Evolutionary conservation across 2,113 vertebrate genomes (phyloP), one percentile per base, ranked within the genome.

Genomic region (Rynchops niger): DNA sequence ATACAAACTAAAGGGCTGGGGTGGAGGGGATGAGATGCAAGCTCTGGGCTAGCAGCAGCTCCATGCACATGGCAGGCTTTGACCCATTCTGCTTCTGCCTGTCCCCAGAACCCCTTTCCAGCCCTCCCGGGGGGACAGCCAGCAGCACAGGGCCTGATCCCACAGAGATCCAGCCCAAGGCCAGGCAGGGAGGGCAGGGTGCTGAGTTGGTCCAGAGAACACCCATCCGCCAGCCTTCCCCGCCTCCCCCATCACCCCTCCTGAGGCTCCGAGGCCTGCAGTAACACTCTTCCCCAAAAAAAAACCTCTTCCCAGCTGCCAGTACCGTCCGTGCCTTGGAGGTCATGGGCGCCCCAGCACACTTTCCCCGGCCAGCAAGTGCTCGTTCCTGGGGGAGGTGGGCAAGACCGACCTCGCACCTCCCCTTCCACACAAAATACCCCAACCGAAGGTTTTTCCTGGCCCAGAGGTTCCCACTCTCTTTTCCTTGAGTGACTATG

Each of bases 1-100:
- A 97, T 96, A 97, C 92, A 89, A 96, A 97, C 97, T 96, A 96
- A 96, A 88, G 94, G 94, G 80, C 76, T 86, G 82, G 85, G 74
- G 72, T 78, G 40, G 47, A 89, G 49, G 80, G 84, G 84, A 88
- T 88, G 89, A 95, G 93, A 97, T 92, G 93, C 70, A 90, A 86
- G 66, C 61, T 82, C 88, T 32, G 80, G 90, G 65, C 77, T 72
- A 86, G 91, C 76, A 86, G 92, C 89, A 94, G 84, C 86, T 93
- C 56, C 0, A 0, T 74, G 59, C 74, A 67, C 8, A 22, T 0
- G 0, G 76, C 82, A 53, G 55, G 27, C 42, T 92, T 45, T 1
- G 6, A 81, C 77, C 38, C 42, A 3, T 61, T 82, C 83, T 70
- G 61, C 82, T 92, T 77, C 78, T 49, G n/a, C 40, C 80, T 38